Evolutionary conservation across 2,888 invertebrate genomes (phyloP), one percentile per base, ranked within the genome.

Genomic region (Coleophora deauratella): DNA sequence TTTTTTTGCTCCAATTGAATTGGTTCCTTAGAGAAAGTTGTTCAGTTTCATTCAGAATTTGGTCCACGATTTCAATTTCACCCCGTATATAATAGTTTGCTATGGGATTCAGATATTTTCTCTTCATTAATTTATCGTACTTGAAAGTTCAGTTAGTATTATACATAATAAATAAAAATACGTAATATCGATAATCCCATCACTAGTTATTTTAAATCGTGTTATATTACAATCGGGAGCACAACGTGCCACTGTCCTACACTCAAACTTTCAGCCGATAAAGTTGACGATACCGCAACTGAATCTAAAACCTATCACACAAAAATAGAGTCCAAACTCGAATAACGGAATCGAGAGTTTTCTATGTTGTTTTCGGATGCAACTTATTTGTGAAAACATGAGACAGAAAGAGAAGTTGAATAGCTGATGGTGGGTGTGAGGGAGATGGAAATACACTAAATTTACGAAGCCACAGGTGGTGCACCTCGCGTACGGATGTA

Each of bases 401-500:
- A 66, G 56, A 41, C 62, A 82, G 48, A 37, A 74, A 66, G 78
- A 77, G 30, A 42, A 64, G 30, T 49, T 46, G 56, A 61, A 38
- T 42, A 12, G 49, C 51, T 46, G 45, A 41, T 35, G 31, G 39
- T 50, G 52, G 33, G 75, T 52, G 59, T 4, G 59, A 82, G 42
- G 43, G 62, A 51, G 76, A 74, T 35, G 49, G 59, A 60, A 61
- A 74, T 72, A 81, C 72, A 76, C 78, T 77, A 85, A 85, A 85
- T 82, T 85, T 82, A 80, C 80, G 73, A 71, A 84, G 81, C 85
- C 73, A 85, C 85, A 85, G 85, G 85, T 85, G 84, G 81, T 75
- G 77, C 62, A 76, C 84, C 81, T 78, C 74, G 79, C 35, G 81
- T 76, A 82, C 75, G 67, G 68, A 44, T 52, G 52, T 59, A 67